Evolutionary conservation across 2,888 invertebrate genomes (phyloP).

Genomic region (Graphium colonna): DNA sequence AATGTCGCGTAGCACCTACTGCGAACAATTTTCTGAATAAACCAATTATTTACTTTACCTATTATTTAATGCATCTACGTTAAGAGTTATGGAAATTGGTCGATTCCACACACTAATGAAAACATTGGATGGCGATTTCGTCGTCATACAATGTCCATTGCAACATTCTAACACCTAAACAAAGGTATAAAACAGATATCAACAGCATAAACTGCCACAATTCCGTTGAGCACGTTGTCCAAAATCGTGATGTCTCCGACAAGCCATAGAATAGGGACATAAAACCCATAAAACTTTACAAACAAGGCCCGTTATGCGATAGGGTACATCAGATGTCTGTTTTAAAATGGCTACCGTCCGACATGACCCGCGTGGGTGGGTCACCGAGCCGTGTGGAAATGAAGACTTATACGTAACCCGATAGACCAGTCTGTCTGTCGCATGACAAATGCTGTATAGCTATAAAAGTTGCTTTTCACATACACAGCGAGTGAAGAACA

Average conservation of each 20-base stretch:
- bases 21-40: too few relatives aligned
- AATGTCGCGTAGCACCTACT: too few relatives aligned
- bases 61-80: too few relatives aligned
- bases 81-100: too few relatives aligned
- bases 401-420: conserved; percentile 5
- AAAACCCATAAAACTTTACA: conserved; percentile 32
- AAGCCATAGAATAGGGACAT: conserved; percentile 26
- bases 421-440: conserved; percentile 1
- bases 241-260: conserved; percentile 25
- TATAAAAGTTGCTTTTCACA: neutral
- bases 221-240: neutral
- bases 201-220: conserved; percentile 4
- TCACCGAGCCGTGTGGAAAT: conserved; percentile 30
- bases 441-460: conserved; percentile 1
- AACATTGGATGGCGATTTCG: too few relatives aligned
- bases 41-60: too few relatives aligned
- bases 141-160: neutral
- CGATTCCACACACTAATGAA: too few relatives aligned
- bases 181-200: conserved; percentile 11
- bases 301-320: conserved; percentile 32
- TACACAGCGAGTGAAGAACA: conserved; percentile 1
- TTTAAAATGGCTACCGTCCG: conserved; percentile 41
- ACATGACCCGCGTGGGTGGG: conserved; percentile 45
- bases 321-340: conserved; percentile 50
- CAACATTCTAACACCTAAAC: neutral